Conservation (phyloP, 1,140 invertebrate species). For the Venturia canescens region DNA sequence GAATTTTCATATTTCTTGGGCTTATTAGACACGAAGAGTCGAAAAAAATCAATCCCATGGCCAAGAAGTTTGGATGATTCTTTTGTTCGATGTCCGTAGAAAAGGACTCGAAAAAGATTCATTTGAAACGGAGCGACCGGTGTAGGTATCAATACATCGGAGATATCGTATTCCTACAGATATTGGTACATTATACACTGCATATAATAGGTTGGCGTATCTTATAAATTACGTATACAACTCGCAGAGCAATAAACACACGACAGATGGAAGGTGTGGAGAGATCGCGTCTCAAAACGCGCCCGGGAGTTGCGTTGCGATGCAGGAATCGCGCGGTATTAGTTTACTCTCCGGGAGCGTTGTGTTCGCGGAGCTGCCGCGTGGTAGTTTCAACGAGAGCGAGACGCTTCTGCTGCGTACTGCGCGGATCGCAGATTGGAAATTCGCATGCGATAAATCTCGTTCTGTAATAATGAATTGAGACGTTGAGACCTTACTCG, state of each 20-base stretch:
- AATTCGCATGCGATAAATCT: slow-evolving; percentile 50
- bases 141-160: not conserved
- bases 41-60: no score
- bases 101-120: not conserved
- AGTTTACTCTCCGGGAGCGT: slow-evolving; percentile 6
- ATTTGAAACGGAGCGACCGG: not conserved
- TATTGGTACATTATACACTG: not conserved
- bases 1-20: no score
- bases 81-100: no score
- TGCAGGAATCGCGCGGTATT: not conserved
- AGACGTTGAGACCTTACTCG: slow-evolving; percentile 35
- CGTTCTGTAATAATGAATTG: slow-evolving; percentile 52
- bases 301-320: slow-evolving; percentile 15
- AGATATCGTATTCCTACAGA: not conserved
- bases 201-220: slow-evolving; percentile 25
- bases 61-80: no score
- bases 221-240: slow-evolving; percentile 23
- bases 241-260: not conserved
- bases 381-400: slow-evolving; percentile 10
- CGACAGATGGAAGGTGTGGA: not conserved
- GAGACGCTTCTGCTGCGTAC: not conserved
- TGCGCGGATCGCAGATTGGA: not conserved
- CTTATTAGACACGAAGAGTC: no score
- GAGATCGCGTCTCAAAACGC: slow-evolving; percentile 21
- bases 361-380: not conserved